These are phyloP conservation scores for Perognathus longimembris DNA, from an alignment of 2,113 vertebrate genomes.

Conservation along the genomic window DNA sequence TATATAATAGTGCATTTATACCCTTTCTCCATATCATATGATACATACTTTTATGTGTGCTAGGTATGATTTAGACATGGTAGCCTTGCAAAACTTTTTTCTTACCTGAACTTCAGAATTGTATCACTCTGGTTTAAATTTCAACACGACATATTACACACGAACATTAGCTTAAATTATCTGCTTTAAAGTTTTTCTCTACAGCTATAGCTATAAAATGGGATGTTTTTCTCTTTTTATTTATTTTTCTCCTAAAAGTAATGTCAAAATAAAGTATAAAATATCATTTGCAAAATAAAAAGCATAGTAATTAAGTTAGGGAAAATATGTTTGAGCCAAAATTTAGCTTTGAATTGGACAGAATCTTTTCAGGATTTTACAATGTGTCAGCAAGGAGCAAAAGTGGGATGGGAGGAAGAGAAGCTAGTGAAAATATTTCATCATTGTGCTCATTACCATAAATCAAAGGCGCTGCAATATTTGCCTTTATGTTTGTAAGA, in stretches of 20 bases:
- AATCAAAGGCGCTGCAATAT: constrained; percentile 86
- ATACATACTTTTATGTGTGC: not conserved
- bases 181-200: not conserved
- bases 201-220: constrained; percentile 2
- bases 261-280: not conserved
- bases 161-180: not conserved
- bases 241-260: not conserved
- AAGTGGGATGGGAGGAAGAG: constrained; percentile 24
- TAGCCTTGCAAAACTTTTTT: constrained; percentile 9
- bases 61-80: not conserved
- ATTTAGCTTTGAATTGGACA: constrained; percentile 22
- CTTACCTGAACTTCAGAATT: constrained; percentile 1
- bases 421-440: constrained; percentile 82
- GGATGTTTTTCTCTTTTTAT: not conserved
- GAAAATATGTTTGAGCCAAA: constrained; percentile 37
- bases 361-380: constrained; percentile 44
- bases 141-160: not conserved
- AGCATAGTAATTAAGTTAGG: not conserved
- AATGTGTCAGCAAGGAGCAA: constrained; percentile 2
- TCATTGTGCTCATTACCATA: constrained; percentile 86
- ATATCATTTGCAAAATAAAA: not conserved
- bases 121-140: not conserved
- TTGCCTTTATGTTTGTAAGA: constrained; percentile 87
- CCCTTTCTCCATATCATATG: not conserved
- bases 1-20: not conserved